Conservation (phyloP, 2,113 vertebrate species). For the Chiloscyllium plagiosum region DNA sequence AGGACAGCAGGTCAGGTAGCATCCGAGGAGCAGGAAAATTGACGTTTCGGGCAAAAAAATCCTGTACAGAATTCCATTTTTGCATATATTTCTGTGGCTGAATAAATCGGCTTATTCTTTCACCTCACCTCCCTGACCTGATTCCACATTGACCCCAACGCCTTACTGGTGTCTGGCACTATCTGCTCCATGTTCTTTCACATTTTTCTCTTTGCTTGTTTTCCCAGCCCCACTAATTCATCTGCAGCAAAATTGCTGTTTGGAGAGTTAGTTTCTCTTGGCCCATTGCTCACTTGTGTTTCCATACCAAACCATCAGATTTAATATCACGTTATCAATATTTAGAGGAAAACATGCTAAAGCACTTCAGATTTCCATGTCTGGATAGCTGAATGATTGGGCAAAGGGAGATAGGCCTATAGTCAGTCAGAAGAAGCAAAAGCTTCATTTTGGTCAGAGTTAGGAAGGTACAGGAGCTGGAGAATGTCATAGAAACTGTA, state of each 20-base stretch:
- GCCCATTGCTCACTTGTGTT: neutral
- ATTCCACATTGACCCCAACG: neutral
- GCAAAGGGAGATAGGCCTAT: neutral
- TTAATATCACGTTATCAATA: neutral
- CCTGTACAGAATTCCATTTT: neutral
- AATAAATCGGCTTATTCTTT: neutral
- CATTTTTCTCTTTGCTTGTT: neutral
- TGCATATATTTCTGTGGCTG: neutral
- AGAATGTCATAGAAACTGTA: neutral
- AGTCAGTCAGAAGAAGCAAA: neutral
- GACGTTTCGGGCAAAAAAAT: neutral
- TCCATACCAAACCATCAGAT: neutral
- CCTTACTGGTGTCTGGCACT: neutral
- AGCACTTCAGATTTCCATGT: neutral
- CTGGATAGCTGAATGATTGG: neutral
- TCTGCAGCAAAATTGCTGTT: neutral
- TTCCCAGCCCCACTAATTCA: neutral
- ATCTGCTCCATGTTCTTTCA: neutral
- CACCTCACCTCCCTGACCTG: neutral
- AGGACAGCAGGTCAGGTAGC: no score
- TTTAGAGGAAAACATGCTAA: neutral
- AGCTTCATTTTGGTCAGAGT: neutral
- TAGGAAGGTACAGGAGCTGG: neutral
- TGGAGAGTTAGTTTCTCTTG: neutral
- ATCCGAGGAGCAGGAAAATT: neutral